Evolutionary conservation across 2,888 invertebrate genomes (phyloP), one percentile per base, ranked within the genome.

Genomic region (Calameuta idolon): DNA sequence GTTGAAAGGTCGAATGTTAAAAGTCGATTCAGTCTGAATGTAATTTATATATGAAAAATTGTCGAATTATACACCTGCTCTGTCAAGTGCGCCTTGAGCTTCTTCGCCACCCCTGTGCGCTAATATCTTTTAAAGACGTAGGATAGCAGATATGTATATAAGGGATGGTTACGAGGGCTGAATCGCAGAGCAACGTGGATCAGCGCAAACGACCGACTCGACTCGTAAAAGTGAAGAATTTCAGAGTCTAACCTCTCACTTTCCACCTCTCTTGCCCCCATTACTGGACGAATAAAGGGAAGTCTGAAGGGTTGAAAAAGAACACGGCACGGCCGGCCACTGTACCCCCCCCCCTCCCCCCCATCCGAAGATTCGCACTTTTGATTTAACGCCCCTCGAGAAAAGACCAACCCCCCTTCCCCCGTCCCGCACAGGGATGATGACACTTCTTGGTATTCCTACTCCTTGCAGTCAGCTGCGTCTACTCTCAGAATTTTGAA

Each of bases 201-300:
- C 71, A 71, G n/a, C 75, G 34, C 75, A 68, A 77, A 77, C 77
- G 77, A 77, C 74, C 77, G 77, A 75, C 73, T 77, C 37, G 69
- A 77, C 55, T 75, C 77, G 77, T 77, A 77, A 77, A 77, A 69
- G 77, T 35, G 76, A 69, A 73, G 74, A 77, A 77, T 75, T 34
- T 75, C 35, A 9, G 23, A 71, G 69, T 77, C 74, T 74, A 35
- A 34, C 74, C 75, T 30, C 74, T 3, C 74, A 30, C 55, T 23
- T 2, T 5, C 55, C 15, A 40, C 23, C 40, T 4, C 40, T 40
- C 23, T 23, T 23, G 1, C 37, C 1, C 12, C 37, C 40, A 2
- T 0, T 9, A 9, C 23, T 15, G 55, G 9, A 55, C 9, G 55
- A 55, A 55, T 12, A 71, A 33, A 12, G 12, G 3, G 55, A 55